Evolutionary conservation across 1,140 invertebrate species (phyloP).

Genomic region (Pachyrhynchus sulphureomaculatus): DNA sequence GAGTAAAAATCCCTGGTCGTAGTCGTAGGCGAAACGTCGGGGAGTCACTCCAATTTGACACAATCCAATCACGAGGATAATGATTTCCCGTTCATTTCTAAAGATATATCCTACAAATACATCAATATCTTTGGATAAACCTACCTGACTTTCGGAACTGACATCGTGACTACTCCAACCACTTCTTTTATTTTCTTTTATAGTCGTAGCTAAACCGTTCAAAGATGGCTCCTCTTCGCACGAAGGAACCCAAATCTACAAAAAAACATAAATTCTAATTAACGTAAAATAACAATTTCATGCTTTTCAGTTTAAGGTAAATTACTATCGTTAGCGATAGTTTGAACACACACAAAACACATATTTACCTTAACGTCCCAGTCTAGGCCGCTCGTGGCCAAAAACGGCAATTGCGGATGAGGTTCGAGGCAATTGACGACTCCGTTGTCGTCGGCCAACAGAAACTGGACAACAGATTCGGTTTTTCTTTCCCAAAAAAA

Average conservation of each 20-base stretch:
- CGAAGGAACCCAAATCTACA: constrained; percentile 72
- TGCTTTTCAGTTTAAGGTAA: too few species aligned
- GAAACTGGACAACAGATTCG: constrained; percentile 85
- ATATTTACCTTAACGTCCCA: constrained; percentile 82
- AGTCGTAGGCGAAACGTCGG: too few species aligned
- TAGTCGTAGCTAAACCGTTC: constrained; percentile 33
- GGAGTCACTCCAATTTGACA: too few species aligned
- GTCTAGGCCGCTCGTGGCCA: constrained; percentile 91
- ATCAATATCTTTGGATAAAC: too few species aligned
- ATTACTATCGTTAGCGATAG: too few species aligned
- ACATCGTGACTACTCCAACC: background rate
- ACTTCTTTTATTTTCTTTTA: constrained; percentile 38
- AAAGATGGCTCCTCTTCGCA: constrained; percentile 53
- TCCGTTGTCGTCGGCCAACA: constrained; percentile 81
- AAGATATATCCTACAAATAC: background rate
- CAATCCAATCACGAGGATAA: background rate
- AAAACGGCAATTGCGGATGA: constrained; percentile 82
- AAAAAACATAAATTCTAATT: too few species aligned
- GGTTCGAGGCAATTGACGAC: constrained; percentile 92
- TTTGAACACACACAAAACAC: too few species aligned
- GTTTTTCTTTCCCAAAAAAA: constrained; percentile 92
- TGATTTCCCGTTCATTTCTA: background rate
- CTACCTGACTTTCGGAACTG: constrained; percentile 18
- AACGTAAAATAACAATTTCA: too few species aligned
- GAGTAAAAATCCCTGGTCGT: too few species aligned